phyloP scores from a whole-genome alignment of 2,797 vertebrate species.

The Sphenodon punctatus region DNA sequence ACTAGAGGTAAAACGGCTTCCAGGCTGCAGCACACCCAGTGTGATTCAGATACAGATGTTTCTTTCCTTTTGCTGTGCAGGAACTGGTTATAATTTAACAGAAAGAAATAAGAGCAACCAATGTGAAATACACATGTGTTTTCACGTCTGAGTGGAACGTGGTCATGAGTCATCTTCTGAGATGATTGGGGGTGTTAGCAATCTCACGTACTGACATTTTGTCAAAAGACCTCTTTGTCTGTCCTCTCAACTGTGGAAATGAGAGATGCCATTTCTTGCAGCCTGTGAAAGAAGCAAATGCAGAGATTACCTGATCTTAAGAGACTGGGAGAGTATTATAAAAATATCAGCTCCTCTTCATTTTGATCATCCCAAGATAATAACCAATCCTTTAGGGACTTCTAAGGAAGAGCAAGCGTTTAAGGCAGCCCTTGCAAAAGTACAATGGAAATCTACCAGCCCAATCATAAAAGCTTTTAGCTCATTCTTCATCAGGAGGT shows the following conservation, averaged over 20 bases:
- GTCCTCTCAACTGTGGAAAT: slow-evolving; percentile 42
- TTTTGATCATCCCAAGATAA: not conserved
- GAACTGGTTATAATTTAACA: not conserved
- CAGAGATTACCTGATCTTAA: not conserved
- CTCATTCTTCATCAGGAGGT: not conserved
- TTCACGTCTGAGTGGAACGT: not conserved
- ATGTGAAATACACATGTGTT: not conserved
- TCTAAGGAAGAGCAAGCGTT: too few species aligned
- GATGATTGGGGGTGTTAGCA: slow-evolving; percentile 34
- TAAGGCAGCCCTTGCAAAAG: not conserved
- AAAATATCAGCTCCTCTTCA: not conserved
- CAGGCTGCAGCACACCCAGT: not conserved
- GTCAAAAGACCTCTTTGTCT: slow-evolving; percentile 58
- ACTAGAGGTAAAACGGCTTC: not conserved
- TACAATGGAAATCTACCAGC: not conserved
- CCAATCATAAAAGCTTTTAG: not conserved
- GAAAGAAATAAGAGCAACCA: not conserved
- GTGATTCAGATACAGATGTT: not conserved
- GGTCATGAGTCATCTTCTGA: slow-evolving; percentile 20
- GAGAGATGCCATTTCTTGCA: slow-evolving; percentile 23
- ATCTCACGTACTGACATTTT: slow-evolving; percentile 47
- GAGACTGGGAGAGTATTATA: not conserved
- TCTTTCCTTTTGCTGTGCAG: not conserved
- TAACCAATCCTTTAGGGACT: not conserved
- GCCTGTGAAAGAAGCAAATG: not conserved